Evolutionary conservation across 1,140 invertebrate species (phyloP).

Genomic region (Zaprionus nigranus): DNA sequence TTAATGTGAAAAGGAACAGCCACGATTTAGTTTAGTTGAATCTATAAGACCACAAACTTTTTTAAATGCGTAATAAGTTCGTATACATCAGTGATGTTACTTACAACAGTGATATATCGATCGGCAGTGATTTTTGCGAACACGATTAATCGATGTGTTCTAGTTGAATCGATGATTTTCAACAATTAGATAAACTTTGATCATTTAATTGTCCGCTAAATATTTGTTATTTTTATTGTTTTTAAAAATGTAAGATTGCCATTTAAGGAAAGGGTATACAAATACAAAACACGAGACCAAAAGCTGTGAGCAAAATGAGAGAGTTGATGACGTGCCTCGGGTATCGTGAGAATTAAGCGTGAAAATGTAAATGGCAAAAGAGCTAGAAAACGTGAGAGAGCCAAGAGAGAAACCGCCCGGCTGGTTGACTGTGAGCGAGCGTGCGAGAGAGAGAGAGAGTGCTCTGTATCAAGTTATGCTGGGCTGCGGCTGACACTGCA

Average conservation of each 20-base stretch:
- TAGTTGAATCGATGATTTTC: background rate
- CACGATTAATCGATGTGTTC: background rate
- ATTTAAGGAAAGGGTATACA: background rate
- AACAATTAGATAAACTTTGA: background rate
- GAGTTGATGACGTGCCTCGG: conserved; percentile 39
- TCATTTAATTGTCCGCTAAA: background rate
- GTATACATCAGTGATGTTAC: background rate
- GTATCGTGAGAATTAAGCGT: conserved; percentile 22
- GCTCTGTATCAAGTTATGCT: conserved; percentile 48
- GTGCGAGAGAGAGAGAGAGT: conserved; percentile 29
- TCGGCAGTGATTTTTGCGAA: background rate
- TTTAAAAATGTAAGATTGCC: background rate
- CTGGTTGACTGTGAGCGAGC: conserved; percentile 15
- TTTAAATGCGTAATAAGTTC: background rate
- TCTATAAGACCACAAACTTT: background rate
- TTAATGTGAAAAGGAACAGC: too few species aligned
- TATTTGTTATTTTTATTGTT: background rate
- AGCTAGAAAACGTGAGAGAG: conserved; percentile 35
- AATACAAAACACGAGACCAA: conserved; percentile 47
- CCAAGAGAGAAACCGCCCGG: conserved; percentile 3
- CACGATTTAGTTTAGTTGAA: too few species aligned
- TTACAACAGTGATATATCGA: background rate
- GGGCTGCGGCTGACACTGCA: conserved; percentile 34
- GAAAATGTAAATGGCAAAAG: conserved; percentile 39
- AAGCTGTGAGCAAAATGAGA: conserved; percentile 27